Percentiles rank a stretch among this genome's conserved stretches.
phyloP scores from a whole-genome alignment of 2,888 invertebrate genomes.

The Ctenicera cuprea region DNA sequence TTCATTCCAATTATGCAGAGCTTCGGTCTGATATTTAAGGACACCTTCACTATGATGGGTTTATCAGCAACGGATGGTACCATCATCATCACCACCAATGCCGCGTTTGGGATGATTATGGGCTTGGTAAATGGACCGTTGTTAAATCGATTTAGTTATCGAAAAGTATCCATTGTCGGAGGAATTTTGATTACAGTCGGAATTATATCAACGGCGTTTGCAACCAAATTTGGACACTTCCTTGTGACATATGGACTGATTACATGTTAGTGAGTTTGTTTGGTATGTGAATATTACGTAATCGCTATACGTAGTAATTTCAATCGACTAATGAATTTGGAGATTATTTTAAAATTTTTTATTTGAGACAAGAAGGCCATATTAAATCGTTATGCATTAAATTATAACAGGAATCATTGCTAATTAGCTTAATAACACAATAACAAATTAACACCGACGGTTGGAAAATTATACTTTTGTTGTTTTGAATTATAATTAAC shows the following conservation, averaged over 20 bases:
- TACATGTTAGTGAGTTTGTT: constrained; percentile 77
- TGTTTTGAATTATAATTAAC: neutral
- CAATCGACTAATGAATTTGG: too few species aligned
- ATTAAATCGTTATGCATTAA: neutral
- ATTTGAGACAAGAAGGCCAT: neutral
- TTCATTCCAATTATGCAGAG: constrained; percentile 74
- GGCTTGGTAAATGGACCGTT: constrained; percentile 81
- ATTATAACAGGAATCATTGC: neutral
- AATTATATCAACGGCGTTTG: constrained; percentile 76
- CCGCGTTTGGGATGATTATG: constrained; percentile 80
- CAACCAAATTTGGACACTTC: constrained; percentile 76
- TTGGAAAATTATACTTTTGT: neutral
- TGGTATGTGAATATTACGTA: constrained; percentile 14
- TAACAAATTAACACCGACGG: too few species aligned
- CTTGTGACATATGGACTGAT: constrained; percentile 81
- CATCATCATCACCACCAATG: constrained; percentile 79
- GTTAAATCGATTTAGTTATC: constrained; percentile 77
- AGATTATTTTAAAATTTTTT: neutral
- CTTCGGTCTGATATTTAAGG: constrained; percentile 81
- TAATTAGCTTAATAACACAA: too few species aligned
- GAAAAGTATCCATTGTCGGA: constrained; percentile 79
- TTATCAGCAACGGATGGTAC: constrained; percentile 78
- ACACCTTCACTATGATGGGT: constrained; percentile 76
- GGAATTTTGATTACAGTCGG: constrained; percentile 76
- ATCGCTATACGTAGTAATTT: too few species aligned